A percentile compares a stretch with the other conserved stretches of the same genome.
phyloP scores from a whole-genome alignment of 1,140 invertebrate genomes.

The roundworm (Caenorhabditis elegans) region WBcel235 BX284605.5:12821501-12822000 shows the following conservation, averaged over 20 bases:
- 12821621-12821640: background rate
- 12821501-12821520: background rate
- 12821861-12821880: background rate
- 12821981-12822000: too few relatives aligned
- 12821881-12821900: background rate
- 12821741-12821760: conserved; percentile 19
- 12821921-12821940: conserved; percentile 3
- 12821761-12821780: background rate
- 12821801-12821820: background rate
- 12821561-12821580: conserved; percentile 37
- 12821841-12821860: conserved; percentile 17
- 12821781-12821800: background rate
- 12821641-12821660: conserved; percentile 31
- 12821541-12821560: conserved; percentile 31
- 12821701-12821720: conserved; percentile 47
- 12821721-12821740: conserved; percentile 44
- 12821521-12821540: conserved; percentile 22
- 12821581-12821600: conserved; percentile 41
- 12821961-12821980: too few relatives aligned
- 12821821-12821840: background rate
- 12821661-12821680: conserved; percentile 17
- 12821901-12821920: conserved; percentile 29
- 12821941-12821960: too few relatives aligned
- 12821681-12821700: conserved; percentile 49
- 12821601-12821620: conserved; percentile 42